Evolutionary conservation across 2,888 invertebrate species (phyloP).

Genomic region (Zaprionus bogoriensis): DNA sequence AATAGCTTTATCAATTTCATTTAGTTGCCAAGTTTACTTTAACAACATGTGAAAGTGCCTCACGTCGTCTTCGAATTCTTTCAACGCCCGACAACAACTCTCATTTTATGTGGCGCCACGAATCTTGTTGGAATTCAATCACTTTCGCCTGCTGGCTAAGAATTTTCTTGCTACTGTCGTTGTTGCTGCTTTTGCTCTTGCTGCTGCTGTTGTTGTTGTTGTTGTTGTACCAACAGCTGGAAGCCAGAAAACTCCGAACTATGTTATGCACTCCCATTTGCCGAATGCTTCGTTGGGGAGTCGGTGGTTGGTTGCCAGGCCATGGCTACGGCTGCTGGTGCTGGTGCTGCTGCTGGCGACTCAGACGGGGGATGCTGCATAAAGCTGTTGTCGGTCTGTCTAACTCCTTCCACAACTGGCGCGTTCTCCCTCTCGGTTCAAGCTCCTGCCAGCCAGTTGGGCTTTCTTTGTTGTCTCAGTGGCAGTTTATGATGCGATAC

Average conservation of each 20-base stretch:
- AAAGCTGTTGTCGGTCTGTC: conserved; percentile 54
- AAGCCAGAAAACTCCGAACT: conserved; percentile 34
- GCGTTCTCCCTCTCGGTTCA: conserved; percentile 17
- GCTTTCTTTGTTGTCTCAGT: conserved; percentile 69
- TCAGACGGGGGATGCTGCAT: conserved; percentile 54
- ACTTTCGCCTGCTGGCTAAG: conserved; percentile 56
- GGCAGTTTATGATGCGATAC: conserved; percentile 51
- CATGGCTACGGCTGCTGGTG: too few relatives aligned
- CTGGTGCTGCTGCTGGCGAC: conserved; percentile 18
- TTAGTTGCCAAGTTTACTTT: not conserved
- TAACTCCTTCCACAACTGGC: conserved; percentile 54
- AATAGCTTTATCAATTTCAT: not conserved
- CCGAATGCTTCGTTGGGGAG: conserved; percentile 27
- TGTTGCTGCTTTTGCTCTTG: conserved; percentile 4
- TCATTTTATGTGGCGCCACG: conserved; percentile 41
- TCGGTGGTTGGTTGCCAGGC: conserved; percentile 32
- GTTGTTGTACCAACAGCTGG: conserved; percentile 21
- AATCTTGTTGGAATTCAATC: conserved; percentile 59
- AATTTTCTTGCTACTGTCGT: conserved; percentile 21
- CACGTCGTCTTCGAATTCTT: conserved; percentile 13
- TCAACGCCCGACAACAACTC: not conserved
- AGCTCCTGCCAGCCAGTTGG: conserved; percentile 6
- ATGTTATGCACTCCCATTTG: conserved; percentile 43
- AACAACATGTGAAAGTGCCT: conserved; percentile 17
- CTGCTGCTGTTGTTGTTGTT: conserved; percentile 1